Percentiles rank a stretch among this genome's conserved stretches.
These are phyloP conservation scores for Erebia aethiops DNA, from an alignment of 2,888 invertebrate species.

Conservation along the genomic window DNA sequence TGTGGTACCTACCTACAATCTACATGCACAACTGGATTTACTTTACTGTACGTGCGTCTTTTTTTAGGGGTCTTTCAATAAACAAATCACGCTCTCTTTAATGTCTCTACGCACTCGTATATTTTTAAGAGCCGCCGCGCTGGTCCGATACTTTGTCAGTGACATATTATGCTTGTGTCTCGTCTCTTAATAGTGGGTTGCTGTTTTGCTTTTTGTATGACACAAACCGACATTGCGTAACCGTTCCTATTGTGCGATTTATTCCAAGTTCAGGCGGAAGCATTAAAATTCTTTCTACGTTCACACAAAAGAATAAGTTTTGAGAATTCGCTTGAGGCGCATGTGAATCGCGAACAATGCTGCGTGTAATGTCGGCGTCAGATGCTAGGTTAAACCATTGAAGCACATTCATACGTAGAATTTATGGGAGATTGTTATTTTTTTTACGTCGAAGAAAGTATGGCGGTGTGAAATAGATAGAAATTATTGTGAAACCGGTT, in stretches of 20 bases:
- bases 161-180: background rate
- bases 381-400: conserved; percentile 36
- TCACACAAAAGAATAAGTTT: conserved; percentile 80
- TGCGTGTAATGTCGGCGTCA: conserved; percentile 50
- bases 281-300: conserved; percentile 79
- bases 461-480: background rate
- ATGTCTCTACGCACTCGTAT: too few relatives aligned
- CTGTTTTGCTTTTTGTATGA: conserved; percentile 27
- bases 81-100: too few relatives aligned
- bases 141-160: background rate
- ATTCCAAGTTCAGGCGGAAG: conserved; percentile 75
- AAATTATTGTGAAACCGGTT: background rate
- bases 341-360: conserved; percentile 72
- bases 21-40: too few relatives aligned
- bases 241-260: conserved; percentile 67
- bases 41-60: too few relatives aligned
- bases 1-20: too few relatives aligned
- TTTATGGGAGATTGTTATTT: conserved; percentile 5
- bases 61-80: too few relatives aligned
- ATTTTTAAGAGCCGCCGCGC: background rate
- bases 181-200: background rate
- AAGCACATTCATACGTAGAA: conserved; percentile 14
- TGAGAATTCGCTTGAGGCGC: conserved; percentile 71
- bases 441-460: background rate
- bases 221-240: conserved; percentile 62